Evolutionary conservation across 2,888 invertebrate genomes (phyloP), one percentile per base, ranked within the genome.

Genomic region (Baccha elongata): DNA sequence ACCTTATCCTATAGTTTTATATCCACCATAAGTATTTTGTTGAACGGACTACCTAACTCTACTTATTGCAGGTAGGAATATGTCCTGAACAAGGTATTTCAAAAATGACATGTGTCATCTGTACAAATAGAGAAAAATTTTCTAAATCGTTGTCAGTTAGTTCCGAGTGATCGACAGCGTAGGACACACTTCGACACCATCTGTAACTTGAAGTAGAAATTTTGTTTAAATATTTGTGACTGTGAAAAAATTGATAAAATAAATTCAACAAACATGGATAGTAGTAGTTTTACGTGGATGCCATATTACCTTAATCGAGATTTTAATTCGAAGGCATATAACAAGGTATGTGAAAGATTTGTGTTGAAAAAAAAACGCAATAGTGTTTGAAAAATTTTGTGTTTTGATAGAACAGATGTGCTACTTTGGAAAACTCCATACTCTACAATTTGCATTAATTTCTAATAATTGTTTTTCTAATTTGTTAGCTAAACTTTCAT

Each of bases 271-370:
- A 64, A 44, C 7, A 76, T 72, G 81, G 60, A 52, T 17, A 64
- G 8, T 29, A 1, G n/a, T n/a, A 69, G 52, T 19, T 75, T 74
- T 6, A 64, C 44, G 8, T 81, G 81, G 81, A 65, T 40, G 42
- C 62, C 76, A 21, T 3, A 32, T 8, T 67, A 71, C 15, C 17
- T 46, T 26, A 50, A 42, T 23, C 21, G 37, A 21, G 60, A 81
- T 8, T 7, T 1, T 1, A 8, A 32, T 8, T 26, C 35, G 71
- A 67, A 81, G 48, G 53, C 29, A 32, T 35, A 37, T 67, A 72
- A 62, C 11, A 65, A 81, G 81, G 81, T 81, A 72, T 29, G 40
- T 10, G 10, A 26, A n/a, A n/a, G n/a, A n/a, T n/a, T n/a, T n/a
- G n/a, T n/a, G n/a, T n/a, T 46, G 19, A 26, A 26, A 26, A 26